Base-by-base conservation (phyloP, 2,113 vertebrate species). In the Calonectris borealis region DNA sequence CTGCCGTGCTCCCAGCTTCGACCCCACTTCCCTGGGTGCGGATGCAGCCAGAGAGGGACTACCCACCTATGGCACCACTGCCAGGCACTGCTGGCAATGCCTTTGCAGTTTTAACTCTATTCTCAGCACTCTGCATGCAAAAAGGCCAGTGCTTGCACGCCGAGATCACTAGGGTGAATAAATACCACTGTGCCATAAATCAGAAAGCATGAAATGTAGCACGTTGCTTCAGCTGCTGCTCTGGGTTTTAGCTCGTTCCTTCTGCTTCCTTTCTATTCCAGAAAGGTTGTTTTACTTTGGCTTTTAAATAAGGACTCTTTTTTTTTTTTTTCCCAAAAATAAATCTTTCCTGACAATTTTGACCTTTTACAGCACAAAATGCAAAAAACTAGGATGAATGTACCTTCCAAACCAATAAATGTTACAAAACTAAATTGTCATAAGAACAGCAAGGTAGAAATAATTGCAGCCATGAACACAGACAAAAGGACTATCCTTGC, bases 261-360 rank as follows among this genome's bases (percentile, higher is more conserved):
- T 52, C 73, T 68, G 44, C 51, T 66, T 70, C 65, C 72, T 66
- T 80, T 51, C 78, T 49, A 6, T 84, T 94, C 81, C 49, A 86
- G 88, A 80, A 88, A 84, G 70, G 72, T 68, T 76, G 13, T 73
- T 87, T 66, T 29, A 61, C 36, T 86, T 70, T 13, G 15, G 54
- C 49, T 93, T 93, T 80, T 92, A 93, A 84, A 80, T 38, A 78
- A 78, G 61, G 48, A 11, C 38, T 78, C 27, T 24, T 77, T 65
- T 84, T 11, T n/a, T n/a, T 25, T 24, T 77, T 65, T 84, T 10
- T 25, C 51, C 51, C 17, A 0, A 64, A 65, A 92, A 96, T 94
- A 96, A 96, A 97, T 96, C 94, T 96, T 94, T 65, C 60, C 70
- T 95, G 96, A 95, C 95, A 96, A 85, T 87, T 82, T 54, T 97